These are phyloP conservation scores for Leptinotarsa undecemlineata DNA, from an alignment of 1,140 invertebrate species.

Conservation along the genomic window DNA sequence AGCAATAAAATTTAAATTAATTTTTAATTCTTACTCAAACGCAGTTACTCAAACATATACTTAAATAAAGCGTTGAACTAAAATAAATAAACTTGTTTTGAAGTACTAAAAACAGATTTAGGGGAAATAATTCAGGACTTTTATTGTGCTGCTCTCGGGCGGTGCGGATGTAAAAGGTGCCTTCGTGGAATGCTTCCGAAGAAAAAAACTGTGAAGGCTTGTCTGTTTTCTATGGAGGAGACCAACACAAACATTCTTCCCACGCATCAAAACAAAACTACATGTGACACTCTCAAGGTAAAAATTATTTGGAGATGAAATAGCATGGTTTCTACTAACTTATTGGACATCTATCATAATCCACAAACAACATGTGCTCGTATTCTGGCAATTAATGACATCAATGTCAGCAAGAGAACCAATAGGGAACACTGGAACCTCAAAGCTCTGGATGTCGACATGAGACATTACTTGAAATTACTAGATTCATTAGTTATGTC, in stretches of 20 bases:
- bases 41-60: constrained; percentile 24
- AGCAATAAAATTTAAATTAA: constrained; percentile 33
- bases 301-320: no score
- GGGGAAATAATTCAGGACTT: constrained; percentile 11
- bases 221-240: background rate
- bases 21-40: constrained; percentile 30
- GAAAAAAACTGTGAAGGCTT: no score
- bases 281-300: no score
- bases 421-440: no score
- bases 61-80: constrained; percentile 19
- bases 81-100: constrained; percentile 25
- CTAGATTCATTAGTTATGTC: no score
- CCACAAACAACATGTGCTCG: no score
- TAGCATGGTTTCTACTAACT: no score
- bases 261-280: background rate
- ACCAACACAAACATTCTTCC: background rate
- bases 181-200: background rate
- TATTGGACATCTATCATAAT: no score
- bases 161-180: background rate
- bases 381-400: no score
- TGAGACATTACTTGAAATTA: no score
- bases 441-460: no score
- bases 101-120: constrained; percentile 17
- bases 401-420: no score
- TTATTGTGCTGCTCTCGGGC: background rate